phyloP scores from a whole-genome alignment of 1,140 invertebrate genomes.

The Maniola jurtina region DNA sequence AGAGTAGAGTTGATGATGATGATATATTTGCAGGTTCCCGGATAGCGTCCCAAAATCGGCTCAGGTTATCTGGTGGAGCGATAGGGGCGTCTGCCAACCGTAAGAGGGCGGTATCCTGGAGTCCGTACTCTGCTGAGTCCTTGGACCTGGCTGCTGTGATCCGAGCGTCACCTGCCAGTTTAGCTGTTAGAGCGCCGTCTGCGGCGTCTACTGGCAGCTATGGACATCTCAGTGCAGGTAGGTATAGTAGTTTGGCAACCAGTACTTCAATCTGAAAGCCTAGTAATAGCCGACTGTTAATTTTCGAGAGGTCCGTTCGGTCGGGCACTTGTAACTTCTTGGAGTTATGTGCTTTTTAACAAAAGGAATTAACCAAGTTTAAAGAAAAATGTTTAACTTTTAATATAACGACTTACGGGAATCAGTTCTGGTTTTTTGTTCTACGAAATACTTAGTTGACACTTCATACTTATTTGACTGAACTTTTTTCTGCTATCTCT shows the following conservation, averaged over 20 bases:
- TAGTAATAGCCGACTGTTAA: no score
- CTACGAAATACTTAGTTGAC: no score
- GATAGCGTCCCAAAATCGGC: slow-evolving; percentile 81
- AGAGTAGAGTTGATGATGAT: no score
- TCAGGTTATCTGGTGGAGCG: slow-evolving; percentile 77
- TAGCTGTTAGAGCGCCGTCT: slow-evolving; percentile 94
- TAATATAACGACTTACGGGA: no score
- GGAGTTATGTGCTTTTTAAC: no score
- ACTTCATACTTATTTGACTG: no score
- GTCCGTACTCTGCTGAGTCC: slow-evolving; percentile 95
- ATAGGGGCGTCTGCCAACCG: slow-evolving; percentile 85
- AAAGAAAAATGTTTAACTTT: no score
- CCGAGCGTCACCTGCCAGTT: slow-evolving; percentile 94
- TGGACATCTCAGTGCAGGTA: slow-evolving; percentile 94
- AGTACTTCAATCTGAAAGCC: no score
- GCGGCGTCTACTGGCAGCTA: slow-evolving; percentile 94
- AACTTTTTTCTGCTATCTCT: not conserved
- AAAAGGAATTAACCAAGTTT: no score
- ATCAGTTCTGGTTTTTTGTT: no score
- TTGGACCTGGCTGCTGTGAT: slow-evolving; percentile 97
- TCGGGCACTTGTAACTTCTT: no score
- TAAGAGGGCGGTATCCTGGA: slow-evolving; percentile 95
- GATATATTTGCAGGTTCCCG: slow-evolving; percentile 82
- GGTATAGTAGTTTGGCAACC: not conserved
- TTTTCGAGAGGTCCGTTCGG: no score